A percentile compares a stretch with the other conserved stretches of the same genome.
These are phyloP conservation scores for Mactra quadrangularis DNA, from an alignment of 1,140 invertebrate species.

Conservation along the genomic window DNA sequence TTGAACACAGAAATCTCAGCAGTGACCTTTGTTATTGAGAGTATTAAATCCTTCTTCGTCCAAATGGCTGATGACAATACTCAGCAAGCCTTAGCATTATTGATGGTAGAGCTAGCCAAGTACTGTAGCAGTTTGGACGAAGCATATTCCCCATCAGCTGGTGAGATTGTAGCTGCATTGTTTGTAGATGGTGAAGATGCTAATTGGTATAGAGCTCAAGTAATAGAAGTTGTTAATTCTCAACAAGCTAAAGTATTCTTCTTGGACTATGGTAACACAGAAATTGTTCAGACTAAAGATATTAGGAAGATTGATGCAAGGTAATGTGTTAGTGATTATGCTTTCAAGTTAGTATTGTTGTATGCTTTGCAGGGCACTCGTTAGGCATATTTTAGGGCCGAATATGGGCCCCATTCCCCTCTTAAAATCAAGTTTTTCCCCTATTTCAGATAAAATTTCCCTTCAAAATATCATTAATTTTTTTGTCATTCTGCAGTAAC, in stretches of 20 bases:
- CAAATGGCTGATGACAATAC: conserved; percentile 43
- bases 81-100: conserved; percentile 2
- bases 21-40: conserved; percentile 34
- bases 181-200: conserved; percentile 32
- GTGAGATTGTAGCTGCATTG: conserved; percentile 46
- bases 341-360: conserved; percentile 37
- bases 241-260: conserved; percentile 61
- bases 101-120: conserved; percentile 37
- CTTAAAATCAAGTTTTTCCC: too few relatives aligned
- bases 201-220: conserved; percentile 70
- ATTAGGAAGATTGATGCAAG: conserved; percentile 53
- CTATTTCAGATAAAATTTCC: too few relatives aligned
- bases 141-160: conserved; percentile 4
- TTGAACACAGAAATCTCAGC: background rate
- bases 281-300: conserved; percentile 40
- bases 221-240: conserved; percentile 46
- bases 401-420: too few relatives aligned
- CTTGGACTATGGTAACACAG: conserved; percentile 70
- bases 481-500: too few relatives aligned
- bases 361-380: background rate
- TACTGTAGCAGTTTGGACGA: background rate
- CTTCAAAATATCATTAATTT: too few relatives aligned
- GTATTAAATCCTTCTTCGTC: conserved; percentile 35
- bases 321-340: conserved; percentile 46
- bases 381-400: background rate